Base-by-base conservation (phyloP, 1,140 invertebrate genomes). In the Holcopasites calliopsidis region DNA sequence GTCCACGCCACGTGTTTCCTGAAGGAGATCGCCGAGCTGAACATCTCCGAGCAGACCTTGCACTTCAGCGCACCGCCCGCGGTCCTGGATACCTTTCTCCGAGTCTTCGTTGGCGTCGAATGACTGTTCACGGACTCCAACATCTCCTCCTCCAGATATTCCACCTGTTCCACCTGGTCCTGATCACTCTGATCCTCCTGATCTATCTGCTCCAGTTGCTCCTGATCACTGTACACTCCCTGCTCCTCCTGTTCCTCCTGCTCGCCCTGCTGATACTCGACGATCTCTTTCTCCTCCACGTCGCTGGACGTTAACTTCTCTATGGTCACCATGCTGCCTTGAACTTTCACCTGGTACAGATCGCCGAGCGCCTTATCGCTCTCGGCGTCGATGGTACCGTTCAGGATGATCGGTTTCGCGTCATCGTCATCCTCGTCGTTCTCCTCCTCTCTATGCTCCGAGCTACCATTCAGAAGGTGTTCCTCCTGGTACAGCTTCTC, bases 1-100 rank as follows among this genome's bases (percentile, higher is more conserved):
- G 81, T 88, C 88, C 89, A 91, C 0, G 91, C 89, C 0, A 92
- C 88, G 77, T 92, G 92, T 16, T 91, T 90, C 5, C 83, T 71
- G 26, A 91, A 91, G 0, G 85, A 77, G 11, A 90, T 79, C 3
- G 77, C 68, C 0, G 88, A 84, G 6, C 75, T 71, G 35, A 92
- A 92, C 0, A 77, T 88, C 42, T 92, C 89, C 0, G 87, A 87
- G 61, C 92, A 92, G 0, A 80, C 65, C 28, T 88, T 89, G 42
- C 92, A 92, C 31, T 89, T 91, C 4, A 91, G 28, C 0, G 82
- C 31, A 4, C 87, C 71, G 7, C 58, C 38, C 1, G 72, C 4
- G 18, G 0, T 83, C 54, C 42, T 82, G 16, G 61, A 70, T 8
- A 42, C n/a, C 31, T 61, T 82, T 35, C 52, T 62, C 3, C 57